Evolutionary conservation across 2,797 vertebrate species (phyloP).

Genomic region (Anabas testudineus): DNA sequence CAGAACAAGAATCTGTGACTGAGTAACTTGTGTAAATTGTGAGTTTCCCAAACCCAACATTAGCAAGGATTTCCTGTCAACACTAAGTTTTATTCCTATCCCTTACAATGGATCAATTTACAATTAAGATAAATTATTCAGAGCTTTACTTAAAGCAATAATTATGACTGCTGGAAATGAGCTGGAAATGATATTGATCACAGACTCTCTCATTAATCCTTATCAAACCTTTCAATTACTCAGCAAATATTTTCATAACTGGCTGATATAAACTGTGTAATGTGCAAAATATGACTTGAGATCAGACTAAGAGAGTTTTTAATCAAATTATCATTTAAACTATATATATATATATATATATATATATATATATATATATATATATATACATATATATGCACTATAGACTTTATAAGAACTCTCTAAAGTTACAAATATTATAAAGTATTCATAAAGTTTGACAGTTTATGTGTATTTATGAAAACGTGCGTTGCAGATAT

Average conservation of each 20-base stretch:
- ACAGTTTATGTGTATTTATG: slow-evolving; percentile 6
- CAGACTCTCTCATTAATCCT: slow-evolving; percentile 55
- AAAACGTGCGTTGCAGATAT: slow-evolving; percentile 9
- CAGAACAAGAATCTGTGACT: slow-evolving; percentile 6
- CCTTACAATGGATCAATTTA: slow-evolving; percentile 53
- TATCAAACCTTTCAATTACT: slow-evolving; percentile 62
- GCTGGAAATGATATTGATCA: slow-evolving; percentile 66
- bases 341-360: no score
- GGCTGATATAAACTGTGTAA: slow-evolving; percentile 21
- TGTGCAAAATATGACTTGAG: slow-evolving; percentile 19
- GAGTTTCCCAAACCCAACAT: slow-evolving; percentile 40
- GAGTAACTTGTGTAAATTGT: slow-evolving; percentile 24
- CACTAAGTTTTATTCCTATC: slow-evolving; percentile 30
- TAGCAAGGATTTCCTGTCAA: slow-evolving; percentile 46
- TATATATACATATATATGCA: no score
- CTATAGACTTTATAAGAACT: not conserved
- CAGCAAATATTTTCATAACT: slow-evolving; percentile 55
- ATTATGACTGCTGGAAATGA: slow-evolving; percentile 63
- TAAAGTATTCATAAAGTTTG: slow-evolving; percentile 22
- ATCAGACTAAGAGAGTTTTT: not conserved
- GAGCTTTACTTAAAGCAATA: slow-evolving; percentile 56
- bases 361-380: no score
- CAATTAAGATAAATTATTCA: slow-evolving; percentile 69
- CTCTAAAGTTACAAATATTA: not conserved
- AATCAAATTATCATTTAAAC: no score